These are phyloP conservation scores for Zaprionus bogoriensis DNA, from an alignment of 2,888 invertebrate species.

Conservation along the genomic window DNA sequence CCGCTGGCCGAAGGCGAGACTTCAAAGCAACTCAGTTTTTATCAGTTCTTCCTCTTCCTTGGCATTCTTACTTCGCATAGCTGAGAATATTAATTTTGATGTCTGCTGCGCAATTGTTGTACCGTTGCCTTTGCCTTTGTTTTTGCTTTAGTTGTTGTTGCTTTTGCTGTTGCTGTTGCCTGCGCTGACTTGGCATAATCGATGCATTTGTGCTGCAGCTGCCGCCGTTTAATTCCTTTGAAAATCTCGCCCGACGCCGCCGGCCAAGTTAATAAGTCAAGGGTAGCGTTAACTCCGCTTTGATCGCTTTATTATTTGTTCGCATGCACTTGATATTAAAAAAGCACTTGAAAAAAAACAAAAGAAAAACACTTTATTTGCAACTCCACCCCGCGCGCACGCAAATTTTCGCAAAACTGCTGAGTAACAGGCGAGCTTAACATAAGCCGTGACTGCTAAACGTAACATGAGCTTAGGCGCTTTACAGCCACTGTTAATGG, in stretches of 20 bases:
- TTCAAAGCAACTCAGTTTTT: constrained; percentile 61
- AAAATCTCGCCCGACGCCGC: constrained; percentile 42
- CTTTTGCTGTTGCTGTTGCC: constrained; percentile 14
- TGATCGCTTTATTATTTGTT: constrained; percentile 33
- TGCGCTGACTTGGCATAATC: constrained; percentile 62
- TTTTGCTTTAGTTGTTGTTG: constrained; percentile 29
- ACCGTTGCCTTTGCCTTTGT: too few species aligned
- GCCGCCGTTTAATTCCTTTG: constrained; percentile 59
- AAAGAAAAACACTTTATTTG: neutral
- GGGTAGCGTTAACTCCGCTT: constrained; percentile 41
- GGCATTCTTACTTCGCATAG: constrained; percentile 59
- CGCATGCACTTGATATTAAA: constrained; percentile 16
- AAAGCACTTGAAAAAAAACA: constrained; percentile 6
- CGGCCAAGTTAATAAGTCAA: constrained; percentile 63
- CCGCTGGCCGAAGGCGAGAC: constrained; percentile 37
- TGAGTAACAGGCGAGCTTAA: neutral
- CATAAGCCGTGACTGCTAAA: neutral
- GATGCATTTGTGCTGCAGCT: constrained; percentile 55
- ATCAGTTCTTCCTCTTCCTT: constrained; percentile 25
- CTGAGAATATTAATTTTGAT: constrained; percentile 68
- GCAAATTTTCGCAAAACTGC: too few species aligned
- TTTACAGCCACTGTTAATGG: neutral
- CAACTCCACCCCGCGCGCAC: too few species aligned
- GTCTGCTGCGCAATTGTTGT: constrained; percentile 30
- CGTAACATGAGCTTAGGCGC: neutral